Evolutionary conservation across 2,888 invertebrate species (phyloP).

Genomic region (Sminthurides aquaticus): DNA sequence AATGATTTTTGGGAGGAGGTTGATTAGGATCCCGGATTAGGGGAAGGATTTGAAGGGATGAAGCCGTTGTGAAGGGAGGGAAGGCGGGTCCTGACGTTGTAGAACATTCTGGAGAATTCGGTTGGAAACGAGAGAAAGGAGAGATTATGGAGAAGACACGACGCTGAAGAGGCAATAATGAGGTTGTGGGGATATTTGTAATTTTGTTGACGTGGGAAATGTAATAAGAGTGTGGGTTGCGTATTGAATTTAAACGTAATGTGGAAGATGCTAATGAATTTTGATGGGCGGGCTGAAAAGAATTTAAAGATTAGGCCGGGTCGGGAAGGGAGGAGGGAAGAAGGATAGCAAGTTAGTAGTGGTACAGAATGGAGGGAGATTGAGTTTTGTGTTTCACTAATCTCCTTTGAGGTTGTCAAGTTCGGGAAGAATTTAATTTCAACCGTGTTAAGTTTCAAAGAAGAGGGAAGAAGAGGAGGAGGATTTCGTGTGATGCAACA

Average conservation of each 20-base stretch:
- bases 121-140: too few species aligned
- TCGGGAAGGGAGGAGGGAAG: neutral
- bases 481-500: too few species aligned
- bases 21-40: neutral
- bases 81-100: too few species aligned
- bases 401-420: neutral
- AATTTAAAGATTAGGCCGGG: neutral
- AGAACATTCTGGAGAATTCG: too few species aligned
- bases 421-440: neutral
- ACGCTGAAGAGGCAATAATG: neutral
- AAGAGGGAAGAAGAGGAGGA: neutral
- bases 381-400: neutral
- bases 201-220: neutral
- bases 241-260: neutral
- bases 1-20: neutral
- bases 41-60: neutral
- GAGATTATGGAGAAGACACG: too few species aligned
- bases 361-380: neutral
- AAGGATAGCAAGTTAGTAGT: too few species aligned
- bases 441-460: neutral
- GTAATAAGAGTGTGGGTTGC: neutral
- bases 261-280: neutral
- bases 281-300: neutral
- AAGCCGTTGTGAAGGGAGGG: too few species aligned
- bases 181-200: neutral